A percentile compares a stretch with the other conserved stretches of the same genome.
These are phyloP conservation scores for Ctenopoma kingsleyae DNA, from an alignment of 2,797 vertebrate genomes.

Conservation along the genomic window DNA sequence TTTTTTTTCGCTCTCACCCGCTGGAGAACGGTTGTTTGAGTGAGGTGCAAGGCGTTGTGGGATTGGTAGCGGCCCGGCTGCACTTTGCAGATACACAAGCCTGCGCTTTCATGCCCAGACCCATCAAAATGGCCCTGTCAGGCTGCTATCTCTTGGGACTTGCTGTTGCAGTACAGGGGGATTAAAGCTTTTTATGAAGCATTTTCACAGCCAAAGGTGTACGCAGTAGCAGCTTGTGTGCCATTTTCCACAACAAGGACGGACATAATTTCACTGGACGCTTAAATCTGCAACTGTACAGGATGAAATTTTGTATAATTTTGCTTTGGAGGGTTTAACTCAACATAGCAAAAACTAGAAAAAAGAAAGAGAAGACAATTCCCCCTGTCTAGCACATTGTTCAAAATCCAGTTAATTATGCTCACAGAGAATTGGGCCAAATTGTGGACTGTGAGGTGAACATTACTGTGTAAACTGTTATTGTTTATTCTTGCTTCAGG, in stretches of 20 bases:
- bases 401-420: conserved; percentile 60
- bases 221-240: conserved; percentile 49
- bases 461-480: neutral
- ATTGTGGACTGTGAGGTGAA: conserved; percentile 23
- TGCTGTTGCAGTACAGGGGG: conserved; percentile 67
- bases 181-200: conserved; percentile 78
- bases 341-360: neutral
- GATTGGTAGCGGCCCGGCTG: conserved; percentile 67
- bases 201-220: conserved; percentile 77
- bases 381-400: conserved; percentile 43
- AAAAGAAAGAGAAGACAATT: conserved; percentile 13
- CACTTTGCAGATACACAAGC: conserved; percentile 79
- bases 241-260: conserved; percentile 54
- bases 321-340: neutral
- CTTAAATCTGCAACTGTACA: conserved; percentile 30
- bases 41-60: conserved; percentile 68
- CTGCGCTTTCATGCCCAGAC: conserved; percentile 71
- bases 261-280: conserved; percentile 41
- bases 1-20: conserved; percentile 25
- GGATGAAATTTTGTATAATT: conserved; percentile 37
- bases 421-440: conserved; percentile 39
- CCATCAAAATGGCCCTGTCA: conserved; percentile 76
- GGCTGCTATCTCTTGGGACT: conserved; percentile 73
- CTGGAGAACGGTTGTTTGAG: conserved; percentile 60
- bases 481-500: conserved; percentile 32